Evolutionary conservation across 2,888 invertebrate species (phyloP).

Genomic region (Odontocolon sp.): DNA sequence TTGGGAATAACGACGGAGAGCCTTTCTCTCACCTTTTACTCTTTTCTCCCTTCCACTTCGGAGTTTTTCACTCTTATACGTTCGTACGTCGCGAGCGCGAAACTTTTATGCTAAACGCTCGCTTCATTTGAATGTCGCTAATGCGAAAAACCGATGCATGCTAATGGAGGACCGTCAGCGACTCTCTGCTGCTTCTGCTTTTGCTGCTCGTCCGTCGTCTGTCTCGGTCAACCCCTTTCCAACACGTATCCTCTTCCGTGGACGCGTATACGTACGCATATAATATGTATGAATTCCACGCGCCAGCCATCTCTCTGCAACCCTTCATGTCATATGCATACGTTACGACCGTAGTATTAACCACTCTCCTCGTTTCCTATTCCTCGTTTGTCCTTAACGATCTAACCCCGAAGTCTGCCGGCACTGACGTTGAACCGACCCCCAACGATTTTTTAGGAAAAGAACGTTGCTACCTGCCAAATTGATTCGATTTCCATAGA

Average conservation of each 20-base stretch:
- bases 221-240: too few relatives aligned
- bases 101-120: slow-evolving; percentile 79
- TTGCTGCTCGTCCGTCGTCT: too few relatives aligned
- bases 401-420: slow-evolving; percentile 1
- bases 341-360: slow-evolving; percentile 66
- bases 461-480: neutral
- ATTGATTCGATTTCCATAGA: neutral
- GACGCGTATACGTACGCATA: slow-evolving; percentile 11
- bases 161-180: slow-evolving; percentile 74
- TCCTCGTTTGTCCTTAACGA: slow-evolving; percentile 26
- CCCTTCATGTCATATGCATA: slow-evolving; percentile 74
- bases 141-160: slow-evolving; percentile 80
- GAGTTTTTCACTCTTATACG: slow-evolving; percentile 26
- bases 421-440: slow-evolving; percentile 18
- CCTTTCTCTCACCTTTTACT: slow-evolving; percentile 21
- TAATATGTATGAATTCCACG: slow-evolving; percentile 32
- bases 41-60: slow-evolving; percentile 20
- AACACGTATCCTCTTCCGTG: slow-evolving; percentile 30
- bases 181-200: slow-evolving; percentile 56
- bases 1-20: slow-evolving; percentile 42
- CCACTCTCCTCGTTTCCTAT: slow-evolving; percentile 42
- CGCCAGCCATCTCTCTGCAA: slow-evolving; percentile 65
- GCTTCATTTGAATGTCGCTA: slow-evolving; percentile 80
- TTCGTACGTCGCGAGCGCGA: slow-evolving; percentile 51
- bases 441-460: neutral